Conservation (phyloP, 2,113 vertebrate species). For the Pachyramphus minor region DNA sequence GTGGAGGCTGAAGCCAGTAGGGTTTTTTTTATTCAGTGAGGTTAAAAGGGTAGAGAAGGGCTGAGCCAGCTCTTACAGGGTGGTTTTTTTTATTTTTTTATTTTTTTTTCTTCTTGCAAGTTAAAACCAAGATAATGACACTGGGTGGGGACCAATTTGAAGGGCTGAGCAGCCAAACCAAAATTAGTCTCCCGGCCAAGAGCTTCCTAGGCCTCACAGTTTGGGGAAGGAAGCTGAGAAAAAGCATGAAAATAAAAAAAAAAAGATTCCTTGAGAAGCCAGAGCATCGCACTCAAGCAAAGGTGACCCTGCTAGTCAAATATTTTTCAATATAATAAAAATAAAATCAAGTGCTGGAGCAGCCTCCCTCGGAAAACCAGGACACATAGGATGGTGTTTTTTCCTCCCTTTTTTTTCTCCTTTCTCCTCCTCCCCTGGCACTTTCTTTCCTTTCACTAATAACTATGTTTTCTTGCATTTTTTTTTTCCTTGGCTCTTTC, state of each 20-base stretch:
- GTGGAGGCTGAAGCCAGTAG: background rate
- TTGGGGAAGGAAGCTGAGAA: conserved; percentile 74
- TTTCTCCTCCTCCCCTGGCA: background rate
- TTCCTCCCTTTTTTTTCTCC: background rate
- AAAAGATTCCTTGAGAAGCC: conserved; percentile 55
- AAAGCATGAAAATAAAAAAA: conserved; percentile 39
- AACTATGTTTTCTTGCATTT: conserved; percentile 43
- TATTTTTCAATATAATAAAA: conserved; percentile 70
- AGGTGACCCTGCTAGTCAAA: conserved; percentile 72
- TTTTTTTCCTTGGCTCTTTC: conserved; percentile 75
- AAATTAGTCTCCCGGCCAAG: conserved; percentile 86
- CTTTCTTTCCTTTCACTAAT: conserved; percentile 58
- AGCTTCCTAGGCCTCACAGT: conserved; percentile 81
- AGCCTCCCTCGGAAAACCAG: conserved; percentile 46
- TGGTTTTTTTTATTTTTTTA: background rate
- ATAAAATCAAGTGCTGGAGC: conserved; percentile 60
- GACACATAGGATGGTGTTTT: background rate
- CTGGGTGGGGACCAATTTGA: conserved; percentile 85
- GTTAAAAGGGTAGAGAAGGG: conserved; percentile 54
- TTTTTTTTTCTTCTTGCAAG: conserved; percentile 64
- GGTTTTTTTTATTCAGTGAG: background rate
- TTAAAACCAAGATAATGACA: conserved; percentile 90
- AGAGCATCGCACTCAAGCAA: conserved; percentile 40
- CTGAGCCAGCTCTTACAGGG: conserved; percentile 41
- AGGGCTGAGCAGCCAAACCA: conserved; percentile 83